Conservation (phyloP, 2,113 vertebrate species). For the Colistium nudipinnis region DNA sequence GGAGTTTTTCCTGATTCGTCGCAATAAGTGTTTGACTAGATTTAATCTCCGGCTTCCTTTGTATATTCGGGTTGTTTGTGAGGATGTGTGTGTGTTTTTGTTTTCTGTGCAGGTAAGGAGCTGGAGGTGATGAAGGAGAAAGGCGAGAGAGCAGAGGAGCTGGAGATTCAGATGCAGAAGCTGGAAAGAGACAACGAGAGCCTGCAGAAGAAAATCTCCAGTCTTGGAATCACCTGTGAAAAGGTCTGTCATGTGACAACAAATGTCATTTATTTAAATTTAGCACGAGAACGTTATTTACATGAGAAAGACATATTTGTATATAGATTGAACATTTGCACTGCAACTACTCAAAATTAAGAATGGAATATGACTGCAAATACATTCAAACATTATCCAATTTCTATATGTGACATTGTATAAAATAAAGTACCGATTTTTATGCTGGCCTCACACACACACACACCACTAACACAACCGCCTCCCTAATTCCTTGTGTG, state of each 20-base stretch:
- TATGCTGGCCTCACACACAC: background rate
- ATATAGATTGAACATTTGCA: too few species aligned
- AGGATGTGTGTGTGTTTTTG: background rate
- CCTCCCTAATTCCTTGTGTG: background rate
- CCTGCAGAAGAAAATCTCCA: constrained; percentile 92
- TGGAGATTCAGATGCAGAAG: constrained; percentile 88
- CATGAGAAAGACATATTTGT: too few species aligned
- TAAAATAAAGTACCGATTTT: background rate
- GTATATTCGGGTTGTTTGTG: background rate
- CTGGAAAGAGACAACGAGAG: constrained; percentile 92
- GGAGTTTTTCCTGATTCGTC: background rate
- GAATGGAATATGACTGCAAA: too few species aligned
- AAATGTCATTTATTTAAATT: too few species aligned
- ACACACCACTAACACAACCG: too few species aligned
- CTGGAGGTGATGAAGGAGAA: constrained; percentile 92
- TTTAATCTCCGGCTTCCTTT: background rate
- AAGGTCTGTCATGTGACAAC: too few species aligned
- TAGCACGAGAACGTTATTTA: too few species aligned
- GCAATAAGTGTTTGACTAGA: background rate
- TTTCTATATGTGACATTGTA: too few species aligned
- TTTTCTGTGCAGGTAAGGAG: constrained; percentile 83
- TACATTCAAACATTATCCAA: too few species aligned
- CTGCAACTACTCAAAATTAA: too few species aligned
- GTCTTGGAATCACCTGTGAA: constrained; percentile 93
- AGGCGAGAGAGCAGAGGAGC: constrained; percentile 91